Evolutionary conservation across 2,888 invertebrate species (phyloP).

Genomic region (Microdon myrmicae): DNA sequence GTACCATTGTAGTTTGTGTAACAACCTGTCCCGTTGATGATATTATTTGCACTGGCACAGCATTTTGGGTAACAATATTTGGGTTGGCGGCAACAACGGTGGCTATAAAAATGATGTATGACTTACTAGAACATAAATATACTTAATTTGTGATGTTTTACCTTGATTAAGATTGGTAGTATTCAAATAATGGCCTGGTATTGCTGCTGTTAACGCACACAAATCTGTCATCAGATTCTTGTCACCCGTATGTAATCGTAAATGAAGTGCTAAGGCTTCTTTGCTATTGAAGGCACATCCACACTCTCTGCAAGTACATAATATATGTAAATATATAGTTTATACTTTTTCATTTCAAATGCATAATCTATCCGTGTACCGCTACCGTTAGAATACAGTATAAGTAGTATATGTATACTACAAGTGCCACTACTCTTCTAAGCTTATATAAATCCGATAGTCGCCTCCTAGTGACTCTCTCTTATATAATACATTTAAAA

Average conservation of each 20-base stretch:
- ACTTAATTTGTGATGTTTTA: slow-evolving; percentile 20
- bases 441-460: too few relatives aligned
- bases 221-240: slow-evolving; percentile 83
- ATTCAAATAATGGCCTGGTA: slow-evolving; percentile 74
- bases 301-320: slow-evolving; percentile 68
- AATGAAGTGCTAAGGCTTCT: slow-evolving; percentile 82
- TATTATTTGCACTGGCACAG: slow-evolving; percentile 67
- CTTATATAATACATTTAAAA: too few relatives aligned
- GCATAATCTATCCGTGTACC: too few relatives aligned
- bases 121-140: not conserved
- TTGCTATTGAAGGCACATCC: slow-evolving; percentile 75
- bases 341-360: not conserved
- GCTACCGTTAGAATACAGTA: too few relatives aligned
- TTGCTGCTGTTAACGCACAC: slow-evolving; percentile 81
- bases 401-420: too few relatives aligned
- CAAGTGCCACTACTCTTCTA: too few relatives aligned
- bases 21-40: slow-evolving; percentile 67
- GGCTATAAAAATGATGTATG: too few relatives aligned
- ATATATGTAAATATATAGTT: not conserved
- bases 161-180: slow-evolving; percentile 65
- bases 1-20: slow-evolving; percentile 66
- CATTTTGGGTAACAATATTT: slow-evolving; percentile 64
- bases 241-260: slow-evolving; percentile 83
- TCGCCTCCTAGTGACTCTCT: not conserved
- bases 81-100: slow-evolving; percentile 66